Evolutionary conservation across 2,888 invertebrate genomes (phyloP), one percentile per base, ranked within the genome.

Genomic region (Noctuana brunneofusca): DNA sequence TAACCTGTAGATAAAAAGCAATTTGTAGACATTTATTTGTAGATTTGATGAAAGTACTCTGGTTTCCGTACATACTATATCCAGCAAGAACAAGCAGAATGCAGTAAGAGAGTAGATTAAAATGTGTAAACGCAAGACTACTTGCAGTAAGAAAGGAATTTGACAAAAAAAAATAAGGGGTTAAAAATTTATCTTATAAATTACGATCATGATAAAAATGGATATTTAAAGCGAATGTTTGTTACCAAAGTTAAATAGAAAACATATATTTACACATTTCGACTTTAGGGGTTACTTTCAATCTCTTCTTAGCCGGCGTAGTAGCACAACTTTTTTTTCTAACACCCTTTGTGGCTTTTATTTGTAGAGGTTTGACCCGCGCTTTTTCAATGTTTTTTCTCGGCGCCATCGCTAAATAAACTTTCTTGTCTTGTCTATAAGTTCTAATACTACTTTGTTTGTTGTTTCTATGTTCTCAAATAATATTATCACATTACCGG

Each of bases 321-420:
- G 38, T 16, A 22, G 22, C 1, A 48, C 20, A n/a, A 24, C n/a
- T 55, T 30, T 27, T 55, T 43, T 41, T 55, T 18, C 12, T 41
- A 12, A 27, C 43, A 55, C 27, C 55, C 27, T 43, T 55, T 16
- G 11, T 9, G 12, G 16, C 6, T 43, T 41, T 55, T 6, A 43
- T n/a, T 43, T 55, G 27, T 2, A 18, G 4, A 14, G 41, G 24
- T n/a, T 55, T 43, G 5, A 16, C 43, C 16, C 27, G 55, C 41
- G 27, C 24, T 43, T 43, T 55, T 11, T 27, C 55, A 2, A 18
- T 27, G 1, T 12, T 55, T 14, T 27, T 55, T 27, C 4, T 55
- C n/a, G 55, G 55, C 16, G 55, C n/a, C 55, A 55, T 55, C 11
- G 16, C 8, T n/a, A 16, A 1, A 16, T 20, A 41, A 41, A 2